phyloP scores from a whole-genome alignment of 2,797 vertebrate species.

The Tiaroga cobitis region DNA sequence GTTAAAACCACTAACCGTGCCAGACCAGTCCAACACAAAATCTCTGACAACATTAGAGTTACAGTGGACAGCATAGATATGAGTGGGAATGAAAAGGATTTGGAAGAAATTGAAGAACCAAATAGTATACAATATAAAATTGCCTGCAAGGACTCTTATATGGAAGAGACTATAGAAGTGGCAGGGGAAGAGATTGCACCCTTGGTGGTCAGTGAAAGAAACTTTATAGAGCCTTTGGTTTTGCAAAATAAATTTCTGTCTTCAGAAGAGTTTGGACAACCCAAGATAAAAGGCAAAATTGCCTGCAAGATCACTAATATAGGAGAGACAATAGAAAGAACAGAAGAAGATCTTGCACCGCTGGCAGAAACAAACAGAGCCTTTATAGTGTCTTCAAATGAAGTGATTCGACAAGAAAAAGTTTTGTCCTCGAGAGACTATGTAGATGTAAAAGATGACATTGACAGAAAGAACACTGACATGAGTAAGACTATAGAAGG shows the following conservation, averaged over 20 bases:
- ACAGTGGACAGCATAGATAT: conserved; percentile 28
- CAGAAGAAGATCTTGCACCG: not conserved
- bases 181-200: not conserved
- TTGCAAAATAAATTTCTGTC: not conserved
- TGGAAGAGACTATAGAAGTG: not conserved
- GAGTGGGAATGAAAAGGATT: not conserved
- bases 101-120: conserved; percentile 1
- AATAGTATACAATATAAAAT: not conserved
- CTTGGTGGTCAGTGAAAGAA: not conserved
- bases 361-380: not conserved
- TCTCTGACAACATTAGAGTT: conserved; percentile 7
- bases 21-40: conserved; percentile 37
- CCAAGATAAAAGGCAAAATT: conserved; percentile 5
- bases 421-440: not conserved
- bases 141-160: not conserved
- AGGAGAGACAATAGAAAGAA: conserved; percentile 24
- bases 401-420: not conserved
- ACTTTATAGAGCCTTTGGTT: not conserved
- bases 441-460: not conserved
- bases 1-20: conserved; percentile 42
- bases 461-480: not conserved
- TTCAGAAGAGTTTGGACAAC: not conserved
- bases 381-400: not conserved
- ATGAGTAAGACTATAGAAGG: conserved; percentile 14
- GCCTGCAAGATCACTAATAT: not conserved